Evolutionary conservation across 2,113 vertebrate genomes (phyloP), one percentile per base, ranked within the genome.

Genomic region (Larimichthys polyactis): DNA sequence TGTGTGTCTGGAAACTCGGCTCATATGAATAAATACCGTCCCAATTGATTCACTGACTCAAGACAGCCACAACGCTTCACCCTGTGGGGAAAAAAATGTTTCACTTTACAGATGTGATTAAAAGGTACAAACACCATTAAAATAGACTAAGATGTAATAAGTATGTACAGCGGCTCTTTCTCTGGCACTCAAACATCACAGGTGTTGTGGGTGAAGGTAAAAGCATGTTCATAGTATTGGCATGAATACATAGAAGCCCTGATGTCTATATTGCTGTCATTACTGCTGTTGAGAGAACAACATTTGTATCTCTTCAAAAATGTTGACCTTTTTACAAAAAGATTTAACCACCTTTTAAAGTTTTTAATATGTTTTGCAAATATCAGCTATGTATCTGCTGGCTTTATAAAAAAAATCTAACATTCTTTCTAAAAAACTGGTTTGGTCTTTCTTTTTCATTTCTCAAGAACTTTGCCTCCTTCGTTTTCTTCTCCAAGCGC

Each of bases 1-100:
- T 64, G 78, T 62, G 69, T 51, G 67, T 80, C 63, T 75, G 70
- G 19, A 79, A 67, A 73, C 75, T 65, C 55, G 20, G 67, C 68
- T 79, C 51, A 54, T n/a, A 46, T 20, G 54, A 83, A 89, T 81
- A 88, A 75, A 88, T 79, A 88, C 77, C 62, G 3, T 11, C 57
- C 43, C 43, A 19, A 24, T 14, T 75, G 66, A 72, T 72, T 84
- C 67, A 86, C 51, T 2, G 17, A 70, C 40, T 78, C 71, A 54
- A 7, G 29, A 66, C 66, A 44, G 5, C 67, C 52, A 55, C 70
- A 14, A 77, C 70, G 27, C 55, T 58, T 71, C 64, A 71, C n/a
- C 12, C 60, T 12, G 20, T 46, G 20, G 10, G 71, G 29, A 69
- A 69, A 75, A 46, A 59, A 75, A 15, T 1, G 40, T 32, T 57